Evolutionary conservation across 2,113 vertebrate species (phyloP), one percentile per base, ranked within the genome.

Genomic region (Mixornis gularis): DNA sequence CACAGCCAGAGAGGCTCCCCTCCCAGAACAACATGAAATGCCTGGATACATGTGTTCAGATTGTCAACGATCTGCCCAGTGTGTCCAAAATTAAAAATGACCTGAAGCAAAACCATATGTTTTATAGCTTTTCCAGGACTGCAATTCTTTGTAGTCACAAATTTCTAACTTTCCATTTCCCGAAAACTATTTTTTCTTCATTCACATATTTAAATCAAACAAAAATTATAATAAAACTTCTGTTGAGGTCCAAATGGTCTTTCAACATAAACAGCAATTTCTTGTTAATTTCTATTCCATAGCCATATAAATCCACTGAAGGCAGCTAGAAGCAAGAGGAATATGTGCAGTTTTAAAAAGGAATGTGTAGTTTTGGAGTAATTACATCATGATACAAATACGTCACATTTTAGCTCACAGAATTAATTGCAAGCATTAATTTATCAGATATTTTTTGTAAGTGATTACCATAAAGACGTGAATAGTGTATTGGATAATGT

Each of bases 11-110:
- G 29, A 72, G 36, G 32, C 2, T 63, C 1, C 29, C 5, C 10
- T 60, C 4, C 12, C 7, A 26, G 38, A 88, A 43, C 26, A 76
- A 29, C 0, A 1, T 0, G 0, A 32, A 72, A 55, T 30, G 7
- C 48, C 53, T 83, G 36, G 34, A 60, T 53, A 26, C 18, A 12
- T 5, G 7, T 70, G 46, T 46, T 68, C 46, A 65, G 40, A 52
- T 48, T 64, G 68, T 44, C 63, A 85, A 7, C 0, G 1, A 82
- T 29, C 9, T 91, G 27, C n/a, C 27, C 38, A 30, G 4, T 36
- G 30, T 46, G 41, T 41, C 41, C 43, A 73, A 89, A 70, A 21
- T 72, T 58, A 38, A 7, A 73, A 69, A 73, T 38, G 1, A 90
- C 43, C 66, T 77, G 72, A 72, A 92, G 49, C 2, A 90, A 90